These are phyloP conservation scores for Cordylochernes scorpioides DNA, from an alignment of 2,888 invertebrate genomes.

Conservation along the genomic window DNA sequence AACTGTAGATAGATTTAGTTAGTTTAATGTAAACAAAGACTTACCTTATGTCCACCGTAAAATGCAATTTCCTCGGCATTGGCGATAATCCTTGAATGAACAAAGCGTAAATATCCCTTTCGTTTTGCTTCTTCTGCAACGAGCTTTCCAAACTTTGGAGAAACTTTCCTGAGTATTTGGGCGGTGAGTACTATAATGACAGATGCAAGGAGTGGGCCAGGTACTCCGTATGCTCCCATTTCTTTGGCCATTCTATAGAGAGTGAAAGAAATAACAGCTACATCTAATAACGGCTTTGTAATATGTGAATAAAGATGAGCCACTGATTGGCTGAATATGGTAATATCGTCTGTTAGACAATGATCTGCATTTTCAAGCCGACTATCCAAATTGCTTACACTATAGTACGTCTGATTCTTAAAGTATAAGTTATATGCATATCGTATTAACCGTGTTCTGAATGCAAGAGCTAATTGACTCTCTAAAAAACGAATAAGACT, in stretches of 20 bases:
- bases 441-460: constrained; percentile 64
- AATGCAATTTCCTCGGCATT: constrained; percentile 97
- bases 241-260: constrained; percentile 55
- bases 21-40: constrained; percentile 4
- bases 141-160: constrained; percentile 72
- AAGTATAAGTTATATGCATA: constrained; percentile 84
- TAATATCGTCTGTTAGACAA: constrained; percentile 83
- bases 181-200: constrained; percentile 42
- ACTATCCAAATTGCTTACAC: constrained; percentile 68
- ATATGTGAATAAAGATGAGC: constrained; percentile 89
- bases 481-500: constrained; percentile 87
- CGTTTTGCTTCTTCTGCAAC: constrained; percentile 85
- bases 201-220: constrained; percentile 21
- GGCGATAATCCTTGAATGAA: constrained; percentile 77
- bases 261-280: constrained; percentile 66
- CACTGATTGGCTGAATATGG: constrained; percentile 62
- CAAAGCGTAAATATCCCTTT: constrained; percentile 66
- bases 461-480: constrained; percentile 61
- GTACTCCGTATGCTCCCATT: constrained; percentile 59
- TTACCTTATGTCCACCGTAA: constrained; percentile 74
- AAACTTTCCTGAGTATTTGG: constrained; percentile 48
- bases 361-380: constrained; percentile 89
- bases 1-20: background rate
- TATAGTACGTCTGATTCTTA: constrained; percentile 63
- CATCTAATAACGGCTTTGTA: constrained; percentile 85